Evolutionary conservation across 2,888 invertebrate species (phyloP).

Genomic region (Tetrapedia diversipes): DNA sequence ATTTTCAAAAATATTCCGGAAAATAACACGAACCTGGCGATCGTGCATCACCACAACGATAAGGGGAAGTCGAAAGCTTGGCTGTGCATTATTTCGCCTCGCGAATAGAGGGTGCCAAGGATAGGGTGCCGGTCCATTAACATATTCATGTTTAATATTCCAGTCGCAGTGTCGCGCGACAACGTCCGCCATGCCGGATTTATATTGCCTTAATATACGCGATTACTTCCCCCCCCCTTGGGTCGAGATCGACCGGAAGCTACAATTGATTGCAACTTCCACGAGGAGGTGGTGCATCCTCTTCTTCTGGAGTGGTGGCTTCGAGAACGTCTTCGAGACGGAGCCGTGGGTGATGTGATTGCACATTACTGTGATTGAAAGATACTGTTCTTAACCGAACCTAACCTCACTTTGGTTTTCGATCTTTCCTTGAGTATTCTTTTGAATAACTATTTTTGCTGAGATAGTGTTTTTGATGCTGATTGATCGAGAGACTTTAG

Average conservation of each 20-base stretch:
- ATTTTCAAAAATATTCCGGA: slow-evolving; percentile 58
- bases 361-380: no score
- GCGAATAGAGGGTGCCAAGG: slow-evolving; percentile 44
- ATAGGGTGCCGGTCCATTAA: slow-evolving; percentile 54
- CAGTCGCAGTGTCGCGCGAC: slow-evolving; percentile 35
- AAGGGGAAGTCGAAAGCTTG: slow-evolving; percentile 50
- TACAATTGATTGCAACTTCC: slow-evolving; percentile 67
- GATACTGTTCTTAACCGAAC: no score
- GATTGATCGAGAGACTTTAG: no score
- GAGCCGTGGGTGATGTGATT: no score
- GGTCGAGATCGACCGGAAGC: slow-evolving; percentile 51
- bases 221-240: slow-evolving; percentile 43
- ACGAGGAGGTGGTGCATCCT: slow-evolving; percentile 11
- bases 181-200: slow-evolving; percentile 53
- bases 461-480: no score
- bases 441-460: no score
- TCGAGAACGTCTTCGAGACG: not conserved
- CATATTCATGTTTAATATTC: slow-evolving; percentile 64
- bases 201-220: slow-evolving; percentile 56
- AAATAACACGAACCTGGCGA: slow-evolving; percentile 53
- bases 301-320: not conserved
- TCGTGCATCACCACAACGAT: slow-evolving; percentile 57
- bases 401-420: no score
- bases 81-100: slow-evolving; percentile 53
- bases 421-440: no score